Base-by-base conservation (phyloP, 92 coral and sea anemone species). In the Palythoa caribaeorum region DNA sequence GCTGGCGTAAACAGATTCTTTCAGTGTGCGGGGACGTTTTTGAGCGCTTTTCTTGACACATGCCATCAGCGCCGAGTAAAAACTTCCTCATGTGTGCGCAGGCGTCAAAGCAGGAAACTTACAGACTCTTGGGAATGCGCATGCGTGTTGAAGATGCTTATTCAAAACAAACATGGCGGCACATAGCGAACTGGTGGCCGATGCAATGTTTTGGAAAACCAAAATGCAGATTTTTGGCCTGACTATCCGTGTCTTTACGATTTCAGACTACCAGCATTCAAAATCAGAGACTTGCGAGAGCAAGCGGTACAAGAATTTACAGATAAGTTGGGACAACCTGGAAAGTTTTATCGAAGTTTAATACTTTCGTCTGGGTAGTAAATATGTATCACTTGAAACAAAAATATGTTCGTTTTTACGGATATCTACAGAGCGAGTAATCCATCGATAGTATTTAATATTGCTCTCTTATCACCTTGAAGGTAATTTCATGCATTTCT, bases 111-210 rank as follows among this genome's bases (percentile, higher is more conserved):
- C 28, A 28, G 28, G 28, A 28, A 28, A 0, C 28, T 28, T 0
- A 28, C 28, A 28, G 0, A 28, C 28, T 28, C 28, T 28, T 28
- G 28, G 28, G 28, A 28, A 28, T 28, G 28, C 28, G 28, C 28
- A 28, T 28, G 28, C 28, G 28, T 28, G 28, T 28, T 28, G 28
- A 28, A 28, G 28, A 28, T 28, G 28, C 28, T 28, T 28, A 28
- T 28, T 28, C 28, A 28, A 63, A 63, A 63, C 70, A 63, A 63
- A 63, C 70, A 63, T 63, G 70, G 70, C 70, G 70, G 70, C 70
- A 63, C 70, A 63, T 63, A 17, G 36, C 37, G 35, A 63, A 63
- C 8, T 63, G 70, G 35, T 63, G 35, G 70, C 70, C 10, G 70
- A 63, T 63, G 70, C 37, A 63, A 63, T 63, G 70, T 63, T 28